Evolutionary conservation across 2,113 vertebrate species (phyloP).

Genomic region (Osmerus mordax): DNA sequence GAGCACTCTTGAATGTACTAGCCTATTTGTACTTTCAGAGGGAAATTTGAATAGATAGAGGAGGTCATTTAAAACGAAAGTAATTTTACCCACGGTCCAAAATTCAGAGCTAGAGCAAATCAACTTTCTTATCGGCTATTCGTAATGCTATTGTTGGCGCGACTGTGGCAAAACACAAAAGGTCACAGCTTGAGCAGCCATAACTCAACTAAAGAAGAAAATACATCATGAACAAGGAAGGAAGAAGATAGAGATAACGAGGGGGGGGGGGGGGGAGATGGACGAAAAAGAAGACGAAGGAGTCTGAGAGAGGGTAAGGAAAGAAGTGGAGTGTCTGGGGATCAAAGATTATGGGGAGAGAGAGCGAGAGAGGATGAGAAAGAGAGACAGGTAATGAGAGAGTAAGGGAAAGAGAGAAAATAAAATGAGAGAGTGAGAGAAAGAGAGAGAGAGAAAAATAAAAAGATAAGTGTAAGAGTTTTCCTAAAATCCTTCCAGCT

Average conservation of each 20-base stretch:
- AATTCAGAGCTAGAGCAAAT: conserved; percentile 54
- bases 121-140: conserved; percentile 58
- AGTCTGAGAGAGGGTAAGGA: not conserved
- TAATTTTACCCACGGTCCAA: conserved; percentile 63
- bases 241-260: not conserved
- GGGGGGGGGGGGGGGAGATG: not conserved
- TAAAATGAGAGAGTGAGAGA: too few relatives aligned
- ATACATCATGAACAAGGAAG: conserved; percentile 28
- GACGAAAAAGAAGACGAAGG: not conserved
- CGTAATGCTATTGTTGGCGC: conserved; percentile 66
- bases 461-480: not conserved
- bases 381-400: not conserved
- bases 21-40: conserved; percentile 56
- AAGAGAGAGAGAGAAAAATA: too few relatives aligned
- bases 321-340: not conserved
- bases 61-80: conserved; percentile 64
- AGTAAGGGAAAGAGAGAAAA: too few relatives aligned
- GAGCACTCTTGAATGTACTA: conserved; percentile 44
- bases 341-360: not conserved
- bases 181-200: conserved; percentile 59
- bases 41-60: conserved; percentile 64
- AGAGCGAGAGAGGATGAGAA: not conserved
- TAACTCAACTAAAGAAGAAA: conserved; percentile 54
- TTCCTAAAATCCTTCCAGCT: conserved; percentile 21
- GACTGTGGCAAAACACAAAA: conserved; percentile 62